Evolutionary conservation across 2,888 invertebrate species (phyloP), one percentile per base, ranked within the genome.

Genomic region (Catocala fraxini): DNA sequence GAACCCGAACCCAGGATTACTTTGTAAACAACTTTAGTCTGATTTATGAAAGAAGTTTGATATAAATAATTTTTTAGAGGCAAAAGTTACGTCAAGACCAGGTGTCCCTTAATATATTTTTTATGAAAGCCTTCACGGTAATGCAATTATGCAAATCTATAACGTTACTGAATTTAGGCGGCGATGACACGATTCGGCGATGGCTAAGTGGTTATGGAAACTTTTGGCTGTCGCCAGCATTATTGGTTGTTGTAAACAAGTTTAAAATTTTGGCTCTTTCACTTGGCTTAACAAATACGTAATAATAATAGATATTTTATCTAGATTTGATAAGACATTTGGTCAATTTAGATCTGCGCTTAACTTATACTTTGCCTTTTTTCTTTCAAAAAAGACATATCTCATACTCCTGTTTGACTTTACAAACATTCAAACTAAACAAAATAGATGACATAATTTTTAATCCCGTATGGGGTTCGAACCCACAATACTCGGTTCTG

Each of bases 31-130:
- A 93, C 89, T 93, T 92, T 88, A 87, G 82, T 83, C 80, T 92
- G 93, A 93, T 93, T 93, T 94, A 94, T 93, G 93, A 89, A 89
- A 84, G 86, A 93, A 93, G 87, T 93, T 93, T 80, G 84, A 88
- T 84, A 89, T 90, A 91, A 90, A 92, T 91, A 91, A 86, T 90
- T 92, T 92, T 77, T 93, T 91, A 88, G 86, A 88, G 87, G 89
- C 89, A 88, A 89, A 93, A 92, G 89, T 92, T 92, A 87, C 75
- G 51, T 52, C 51, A 67, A 72, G 75, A 80, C 80, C 93, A 93
- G 93, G 93, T 93, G 93, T 93, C 93, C 86, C 84, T 86, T 90
- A 89, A 90, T 89, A 90, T 89, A 85, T 88, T 87, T 89, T 91
- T 90, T 88, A 88, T 86, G 86, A 86, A 87, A 88, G 86, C 77